Evolutionary conservation across 2,113 vertebrate genomes (phyloP), one percentile per base, ranked within the genome.

Genomic region (Seriola dumerili): DNA sequence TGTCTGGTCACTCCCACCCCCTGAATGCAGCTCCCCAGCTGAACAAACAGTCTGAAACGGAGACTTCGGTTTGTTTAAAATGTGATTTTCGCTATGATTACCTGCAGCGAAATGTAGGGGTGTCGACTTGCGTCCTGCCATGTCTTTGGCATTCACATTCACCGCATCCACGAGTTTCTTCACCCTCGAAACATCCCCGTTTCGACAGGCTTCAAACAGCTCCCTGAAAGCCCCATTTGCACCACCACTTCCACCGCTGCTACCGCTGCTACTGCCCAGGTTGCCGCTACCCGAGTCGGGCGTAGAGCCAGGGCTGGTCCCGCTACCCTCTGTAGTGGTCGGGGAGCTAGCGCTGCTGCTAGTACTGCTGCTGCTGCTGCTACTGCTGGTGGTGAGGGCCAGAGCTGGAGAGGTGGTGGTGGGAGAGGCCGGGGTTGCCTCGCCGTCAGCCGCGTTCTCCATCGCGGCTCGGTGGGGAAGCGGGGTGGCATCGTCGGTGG

Each of bases 101-200:
- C 97, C 97, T 95, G 97, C 97, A 68, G 97, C 97, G 80, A 99
- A 99, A 85, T 99, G 97, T 63, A 99, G 95, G 19, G 97, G 97
- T 2, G 96, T 97, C 17, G 97, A 98, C 84, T 96, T 98, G 73
- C 97, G 95, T 89, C 97, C 97, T 13, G 97, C 96, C 61, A 97
- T 97, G 95, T 99, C 97, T 78, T 97, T 95, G 75, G 96, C 96
- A 94, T 98, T 98, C 61, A 99, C 97, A 65, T 96, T 98, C 87
- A 96, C 95, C 2, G 95, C 91, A 71, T 94, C 96, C 85, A 98
- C 96, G 17, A 97, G 91, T 85, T 96, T 96, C 94, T 96, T 98
- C 77, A 99, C 97, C 66, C 97, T 94, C 84, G 96, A 96, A 88
- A 99, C 95, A 73, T 99, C 97, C 73, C 97, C 97, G 85, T 96